These are phyloP conservation scores for Lepidurus arcticus DNA, from an alignment of 1,140 invertebrate genomes.

Conservation along the genomic window DNA sequence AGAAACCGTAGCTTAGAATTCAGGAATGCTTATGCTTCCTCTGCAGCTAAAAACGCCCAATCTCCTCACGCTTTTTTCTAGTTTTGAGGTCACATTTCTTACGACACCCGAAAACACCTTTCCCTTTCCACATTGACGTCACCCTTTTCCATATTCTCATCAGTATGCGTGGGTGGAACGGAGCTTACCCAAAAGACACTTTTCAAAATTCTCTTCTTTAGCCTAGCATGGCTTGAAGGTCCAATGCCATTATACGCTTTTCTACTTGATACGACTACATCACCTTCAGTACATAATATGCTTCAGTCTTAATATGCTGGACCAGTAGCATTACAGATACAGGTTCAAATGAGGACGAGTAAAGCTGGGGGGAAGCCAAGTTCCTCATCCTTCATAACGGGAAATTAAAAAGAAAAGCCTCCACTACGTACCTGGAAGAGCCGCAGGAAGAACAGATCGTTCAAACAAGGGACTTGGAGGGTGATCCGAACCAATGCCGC, in stretches of 20 bases:
- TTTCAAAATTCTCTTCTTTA: background rate
- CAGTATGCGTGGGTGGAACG: background rate
- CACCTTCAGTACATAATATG: too few species aligned
- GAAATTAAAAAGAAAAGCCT: constrained; percentile 36
- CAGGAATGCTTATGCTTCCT: background rate
- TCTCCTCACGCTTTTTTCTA: background rate
- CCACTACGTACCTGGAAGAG: constrained; percentile 33
- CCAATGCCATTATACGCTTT: too few species aligned
- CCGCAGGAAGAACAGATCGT: constrained; percentile 7
- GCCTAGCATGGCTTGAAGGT: background rate
- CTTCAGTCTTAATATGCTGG: too few species aligned
- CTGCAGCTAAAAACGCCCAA: background rate
- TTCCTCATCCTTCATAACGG: background rate
- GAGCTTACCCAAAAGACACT: background rate
- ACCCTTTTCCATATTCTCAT: constrained; percentile 9
- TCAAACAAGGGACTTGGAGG: constrained; percentile 59
- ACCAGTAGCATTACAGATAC: too few species aligned
- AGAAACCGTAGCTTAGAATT: background rate
- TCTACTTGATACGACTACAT: too few species aligned
- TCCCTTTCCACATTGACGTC: background rate
- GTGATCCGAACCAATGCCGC: constrained; percentile 80
- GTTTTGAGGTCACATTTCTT: background rate
- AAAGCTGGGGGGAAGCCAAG: background rate
- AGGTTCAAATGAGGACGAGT: too few species aligned
- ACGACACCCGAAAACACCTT: background rate